Percentiles rank a stretch among this genome's conserved stretches.
These are phyloP conservation scores for Rhaphigaster nebulosa DNA, from an alignment of 2,888 invertebrate species.

Conservation along the genomic window DNA sequence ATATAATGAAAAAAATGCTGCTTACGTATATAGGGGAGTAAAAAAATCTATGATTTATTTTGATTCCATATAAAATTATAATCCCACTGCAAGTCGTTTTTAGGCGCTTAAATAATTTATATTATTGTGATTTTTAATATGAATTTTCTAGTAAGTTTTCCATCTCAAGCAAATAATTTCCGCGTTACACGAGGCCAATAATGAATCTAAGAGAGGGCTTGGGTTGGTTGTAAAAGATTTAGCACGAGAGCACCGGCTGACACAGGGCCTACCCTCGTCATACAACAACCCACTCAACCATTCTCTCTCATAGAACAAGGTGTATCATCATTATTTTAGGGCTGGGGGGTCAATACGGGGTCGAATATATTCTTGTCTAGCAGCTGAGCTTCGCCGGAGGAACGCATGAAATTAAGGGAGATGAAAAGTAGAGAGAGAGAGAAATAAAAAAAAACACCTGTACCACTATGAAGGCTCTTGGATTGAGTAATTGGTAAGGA, in stretches of 20 bases:
- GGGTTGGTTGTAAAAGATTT: neutral
- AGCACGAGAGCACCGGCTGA: neutral
- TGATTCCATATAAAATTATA: too few relatives aligned
- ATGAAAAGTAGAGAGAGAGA: too few relatives aligned
- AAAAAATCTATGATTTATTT: too few relatives aligned
- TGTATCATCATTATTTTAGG: slow-evolving; percentile 21
- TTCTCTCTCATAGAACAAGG: slow-evolving; percentile 2
- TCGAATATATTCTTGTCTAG: neutral
- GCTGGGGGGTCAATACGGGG: neutral
- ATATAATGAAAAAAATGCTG: too few relatives aligned
- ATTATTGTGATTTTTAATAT: neutral
- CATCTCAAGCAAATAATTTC: neutral
- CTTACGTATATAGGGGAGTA: too few relatives aligned
- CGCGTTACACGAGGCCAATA: neutral
- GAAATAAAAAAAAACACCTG: neutral
- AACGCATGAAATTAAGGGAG: neutral
- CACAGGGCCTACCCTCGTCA: slow-evolving; percentile 8
- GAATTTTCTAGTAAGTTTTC: neutral
- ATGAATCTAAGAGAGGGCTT: neutral
- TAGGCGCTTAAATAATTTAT: neutral
- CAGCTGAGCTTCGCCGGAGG: neutral
- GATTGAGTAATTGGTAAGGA: too few relatives aligned
- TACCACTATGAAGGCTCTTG: too few relatives aligned
- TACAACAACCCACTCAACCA: neutral
- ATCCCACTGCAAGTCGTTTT: too few relatives aligned